Evolutionary conservation across 2,113 vertebrate genomes (phyloP).

Genomic region (Brachyhypopomus occidentalis): DNA sequence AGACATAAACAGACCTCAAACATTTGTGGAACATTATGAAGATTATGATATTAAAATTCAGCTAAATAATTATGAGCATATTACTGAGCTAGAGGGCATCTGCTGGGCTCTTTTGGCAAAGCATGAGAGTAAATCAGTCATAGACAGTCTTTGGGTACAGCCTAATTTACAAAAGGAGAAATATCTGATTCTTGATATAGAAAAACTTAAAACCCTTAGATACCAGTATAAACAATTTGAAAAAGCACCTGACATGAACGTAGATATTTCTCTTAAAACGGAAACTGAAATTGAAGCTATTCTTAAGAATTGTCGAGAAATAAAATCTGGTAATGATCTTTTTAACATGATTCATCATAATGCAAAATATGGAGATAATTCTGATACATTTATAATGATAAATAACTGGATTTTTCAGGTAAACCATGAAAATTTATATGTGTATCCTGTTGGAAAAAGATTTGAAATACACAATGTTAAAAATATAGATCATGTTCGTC

Average conservation of each 20-base stretch:
- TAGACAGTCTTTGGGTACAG: no score
- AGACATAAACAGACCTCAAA: no score
- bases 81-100: no score
- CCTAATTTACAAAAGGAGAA: not conserved
- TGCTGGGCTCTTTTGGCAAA: no score
- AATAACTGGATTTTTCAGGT: conserved; percentile 52
- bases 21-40: no score
- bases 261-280: not conserved
- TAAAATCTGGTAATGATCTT: conserved; percentile 33
- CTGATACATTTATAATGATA: conserved; percentile 32
- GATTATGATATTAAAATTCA: no score
- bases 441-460: conserved; percentile 46
- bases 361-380: not conserved
- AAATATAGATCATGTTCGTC: no score
- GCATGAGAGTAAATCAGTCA: no score
- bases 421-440: accelerated
- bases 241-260: not conserved
- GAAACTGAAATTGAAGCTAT: not conserved
- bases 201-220: accelerated
- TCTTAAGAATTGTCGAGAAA: conserved; percentile 39
- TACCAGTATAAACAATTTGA: accelerated
- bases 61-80: no score
- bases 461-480: not conserved
- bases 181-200: accelerated
- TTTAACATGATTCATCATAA: conserved; percentile 36